Percentiles rank a stretch among this genome's conserved stretches.
phyloP scores from a whole-genome alignment of 2,797 vertebrate genomes.

The Gobionotothen gibberifrons region DNA sequence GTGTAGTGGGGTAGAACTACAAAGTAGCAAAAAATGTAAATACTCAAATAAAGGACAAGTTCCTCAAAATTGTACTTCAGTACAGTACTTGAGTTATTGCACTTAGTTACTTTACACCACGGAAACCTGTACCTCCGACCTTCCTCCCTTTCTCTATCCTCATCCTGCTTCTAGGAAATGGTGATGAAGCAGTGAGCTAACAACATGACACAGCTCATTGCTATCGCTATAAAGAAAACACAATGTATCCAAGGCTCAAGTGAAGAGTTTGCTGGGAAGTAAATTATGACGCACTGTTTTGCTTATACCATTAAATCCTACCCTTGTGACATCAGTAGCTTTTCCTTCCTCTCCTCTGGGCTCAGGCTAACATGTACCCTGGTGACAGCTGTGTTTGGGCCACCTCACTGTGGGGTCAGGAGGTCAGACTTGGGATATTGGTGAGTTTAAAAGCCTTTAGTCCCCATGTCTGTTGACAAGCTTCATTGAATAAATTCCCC shows the following conservation, averaged over 20 bases:
- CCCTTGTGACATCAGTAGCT: slow-evolving; percentile 11
- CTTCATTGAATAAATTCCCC: slow-evolving; percentile 83
- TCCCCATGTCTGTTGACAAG: slow-evolving; percentile 72
- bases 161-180: background rate
- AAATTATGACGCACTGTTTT: slow-evolving; percentile 15
- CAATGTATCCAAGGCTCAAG: background rate
- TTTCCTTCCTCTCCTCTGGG: slow-evolving; percentile 6
- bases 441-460: slow-evolving; percentile 62
- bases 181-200: background rate
- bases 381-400: slow-evolving; percentile 85
- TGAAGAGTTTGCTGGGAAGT: background rate
- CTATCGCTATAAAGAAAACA: background rate
- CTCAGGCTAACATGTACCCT: slow-evolving; percentile 22
- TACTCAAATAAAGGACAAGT: too few species aligned
- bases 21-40: too few species aligned
- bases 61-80: too few species aligned
- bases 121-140: background rate
- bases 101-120: too few species aligned
- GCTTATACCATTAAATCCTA: background rate
- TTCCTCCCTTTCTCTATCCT: background rate
- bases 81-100: too few species aligned
- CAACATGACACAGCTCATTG: slow-evolving; percentile 27
- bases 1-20: too few species aligned
- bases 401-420: slow-evolving; percentile 47
- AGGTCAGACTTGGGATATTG: slow-evolving; percentile 65